Evolutionary conservation across 2,888 invertebrate genomes (phyloP), one percentile per base, ranked within the genome.

Genomic region (Chouioia cunea): DNA sequence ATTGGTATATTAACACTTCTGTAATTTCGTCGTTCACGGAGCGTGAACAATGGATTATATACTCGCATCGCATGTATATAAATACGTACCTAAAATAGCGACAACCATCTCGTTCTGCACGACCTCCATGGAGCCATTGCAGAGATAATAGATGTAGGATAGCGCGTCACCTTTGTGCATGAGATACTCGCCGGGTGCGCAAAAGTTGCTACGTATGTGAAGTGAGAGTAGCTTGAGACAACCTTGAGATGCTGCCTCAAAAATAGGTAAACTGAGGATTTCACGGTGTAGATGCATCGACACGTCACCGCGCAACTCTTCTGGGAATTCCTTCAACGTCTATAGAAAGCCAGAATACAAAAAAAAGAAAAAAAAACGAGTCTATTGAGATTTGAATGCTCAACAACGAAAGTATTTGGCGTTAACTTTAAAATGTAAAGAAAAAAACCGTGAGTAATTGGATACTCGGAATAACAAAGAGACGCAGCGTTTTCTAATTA

Each of bases 101-200:
- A 97, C 97, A 64, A 97, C 97, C 96, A 97, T 97, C 75, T 93
- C 94, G 81, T 96, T 93, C 85, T 97, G 97, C 80, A 97, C 93
- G 54, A 97, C 97, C 87, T 97, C 97, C 97, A 97, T 97, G 36
- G 97, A 97, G 6, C 97, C 97, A 83, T 97, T 97, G 88, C 96
- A 97, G 76, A 97, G 92, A 86, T 97, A 97, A 87, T 97, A 97
- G 80, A 97, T 95, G 83, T 96, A 96, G 73, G 94, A 93, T 36
- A 97, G 90, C 6, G 97, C 97, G 81, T 97, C 97, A 50, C 97
- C 97, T 87, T 93, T 95, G 87, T 97, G 97, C 53, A 97, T 93
- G 57, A 97, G 90, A 84, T 93, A 97, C 85, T 97, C 97, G 70
- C 97, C 97, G 3, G 97, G 97, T 12, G 97, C 97, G 83, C 97